Evolutionary conservation across 2,888 invertebrate species (phyloP).

Genomic region (Tachina lurida): DNA sequence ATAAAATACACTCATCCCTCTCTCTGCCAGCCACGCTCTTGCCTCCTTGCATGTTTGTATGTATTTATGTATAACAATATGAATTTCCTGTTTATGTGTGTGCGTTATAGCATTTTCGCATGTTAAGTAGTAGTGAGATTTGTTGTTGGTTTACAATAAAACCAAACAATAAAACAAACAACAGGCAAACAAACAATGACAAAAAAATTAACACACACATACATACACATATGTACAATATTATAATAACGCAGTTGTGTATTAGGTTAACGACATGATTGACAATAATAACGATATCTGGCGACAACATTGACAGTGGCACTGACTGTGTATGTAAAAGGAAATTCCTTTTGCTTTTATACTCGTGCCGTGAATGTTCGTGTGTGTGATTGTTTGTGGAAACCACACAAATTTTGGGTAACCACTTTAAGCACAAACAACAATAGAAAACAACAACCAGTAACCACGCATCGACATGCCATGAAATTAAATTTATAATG

Average conservation of each 20-base stretch:
- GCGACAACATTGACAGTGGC: slow-evolving; percentile 36
- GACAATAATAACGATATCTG: slow-evolving; percentile 64
- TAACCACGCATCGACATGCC: neutral
- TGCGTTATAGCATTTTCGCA: neutral
- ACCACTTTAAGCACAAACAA: slow-evolving; percentile 32
- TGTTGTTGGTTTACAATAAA: slow-evolving; percentile 30
- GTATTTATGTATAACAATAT: no score
- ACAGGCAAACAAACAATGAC: slow-evolving; percentile 32
- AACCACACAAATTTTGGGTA: slow-evolving; percentile 55
- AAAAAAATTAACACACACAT: neutral
- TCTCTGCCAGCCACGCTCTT: no score
- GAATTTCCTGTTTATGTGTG: slow-evolving; percentile 1
- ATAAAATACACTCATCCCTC: slow-evolving; percentile 11
- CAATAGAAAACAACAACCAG: neutral
- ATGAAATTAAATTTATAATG: neutral
- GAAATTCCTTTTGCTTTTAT: neutral
- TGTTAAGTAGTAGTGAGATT: slow-evolving; percentile 18
- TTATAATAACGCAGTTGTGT: slow-evolving; percentile 54
- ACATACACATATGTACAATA: neutral
- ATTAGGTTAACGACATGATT: slow-evolving; percentile 67
- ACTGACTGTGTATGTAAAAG: neutral
- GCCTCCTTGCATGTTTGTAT: no score
- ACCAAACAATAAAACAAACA: slow-evolving; percentile 22
- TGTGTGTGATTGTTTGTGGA: slow-evolving; percentile 14
- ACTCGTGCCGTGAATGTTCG: neutral